Evolutionary conservation across 23 tunicate genomes (phyloP).

Genomic region (Ascidia mentula): DNA sequence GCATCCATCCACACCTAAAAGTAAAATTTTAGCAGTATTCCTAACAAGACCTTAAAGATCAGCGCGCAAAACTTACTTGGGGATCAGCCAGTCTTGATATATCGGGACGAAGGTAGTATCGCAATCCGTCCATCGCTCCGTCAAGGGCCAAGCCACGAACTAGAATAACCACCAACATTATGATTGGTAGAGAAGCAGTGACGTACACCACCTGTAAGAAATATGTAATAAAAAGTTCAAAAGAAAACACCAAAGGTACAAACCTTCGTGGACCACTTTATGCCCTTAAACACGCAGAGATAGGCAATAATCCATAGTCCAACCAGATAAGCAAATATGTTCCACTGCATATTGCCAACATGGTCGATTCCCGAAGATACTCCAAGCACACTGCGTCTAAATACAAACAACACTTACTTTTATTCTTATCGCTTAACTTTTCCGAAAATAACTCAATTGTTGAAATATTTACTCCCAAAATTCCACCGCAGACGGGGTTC

Average conservation of each 20-base stretch:
- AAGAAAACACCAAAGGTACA: too few relatives aligned
- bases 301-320: conserved; percentile 23
- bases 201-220: conserved; percentile 30
- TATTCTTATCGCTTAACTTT: too few relatives aligned
- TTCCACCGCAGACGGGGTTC: conserved; percentile 19
- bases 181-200: conserved; percentile 22
- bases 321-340: conserved; percentile 11
- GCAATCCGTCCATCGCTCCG: conserved; percentile 22
- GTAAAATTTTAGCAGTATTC: too few relatives aligned
- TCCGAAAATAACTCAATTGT: too few relatives aligned
- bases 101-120: conserved; percentile 17
- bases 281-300: conserved; percentile 25
- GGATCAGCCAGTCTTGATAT: conserved; percentile 27
- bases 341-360: conserved; percentile 18
- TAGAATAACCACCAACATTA: conserved; percentile 24
- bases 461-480: conserved; percentile 53
- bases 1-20: conserved; percentile 45
- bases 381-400: conserved; percentile 1
- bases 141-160: conserved; percentile 28
- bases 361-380: conserved; percentile 14
- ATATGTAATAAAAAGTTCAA: too few relatives aligned
- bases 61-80: conserved; percentile 7
- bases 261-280: conserved; percentile 37
- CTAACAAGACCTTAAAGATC: too few relatives aligned
- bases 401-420: too few relatives aligned